Evolutionary conservation across 1,140 invertebrate genomes (phyloP).

Genomic region (Drosophila punjabiensis): DNA sequence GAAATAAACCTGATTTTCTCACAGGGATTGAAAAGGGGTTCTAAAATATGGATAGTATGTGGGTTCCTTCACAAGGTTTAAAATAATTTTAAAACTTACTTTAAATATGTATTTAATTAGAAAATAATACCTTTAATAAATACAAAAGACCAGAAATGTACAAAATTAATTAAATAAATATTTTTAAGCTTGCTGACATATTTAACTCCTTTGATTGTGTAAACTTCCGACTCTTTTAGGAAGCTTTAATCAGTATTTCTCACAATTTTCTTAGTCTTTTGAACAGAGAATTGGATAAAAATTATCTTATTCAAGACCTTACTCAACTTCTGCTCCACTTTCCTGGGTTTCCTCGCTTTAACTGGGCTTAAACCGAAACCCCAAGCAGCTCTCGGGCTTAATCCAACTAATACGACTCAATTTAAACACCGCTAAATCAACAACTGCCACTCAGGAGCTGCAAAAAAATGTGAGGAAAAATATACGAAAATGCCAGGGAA

Average conservation of each 20-base stretch:
- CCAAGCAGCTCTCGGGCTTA: conserved; percentile 63
- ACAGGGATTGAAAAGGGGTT: not conserved
- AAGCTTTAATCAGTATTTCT: not conserved
- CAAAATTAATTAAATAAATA: not conserved
- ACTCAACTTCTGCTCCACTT: not conserved
- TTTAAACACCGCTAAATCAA: conserved; percentile 85
- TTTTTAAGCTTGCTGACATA: not conserved
- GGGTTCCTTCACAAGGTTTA: not conserved
- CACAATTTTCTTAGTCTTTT: too few relatives aligned
- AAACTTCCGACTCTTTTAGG: not conserved
- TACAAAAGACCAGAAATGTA: not conserved
- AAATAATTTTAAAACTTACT: not conserved
- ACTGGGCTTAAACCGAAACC: conserved; percentile 32
- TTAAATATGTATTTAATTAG: not conserved
- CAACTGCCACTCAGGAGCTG: conserved; percentile 75
- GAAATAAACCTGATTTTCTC: conserved; percentile 26
- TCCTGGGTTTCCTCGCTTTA: not conserved
- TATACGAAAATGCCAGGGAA: conserved; percentile 8
- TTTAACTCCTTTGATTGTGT: not conserved
- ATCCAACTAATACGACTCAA: conserved; percentile 81
- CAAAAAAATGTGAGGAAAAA: conserved; percentile 6
- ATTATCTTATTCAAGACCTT: not conserved
- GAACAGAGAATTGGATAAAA: not conserved
- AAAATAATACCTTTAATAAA: not conserved
- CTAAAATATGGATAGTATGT: not conserved